These are phyloP conservation scores for Habroteleia sp. DNA, from an alignment of 2,888 invertebrate species.

Conservation along the genomic window DNA sequence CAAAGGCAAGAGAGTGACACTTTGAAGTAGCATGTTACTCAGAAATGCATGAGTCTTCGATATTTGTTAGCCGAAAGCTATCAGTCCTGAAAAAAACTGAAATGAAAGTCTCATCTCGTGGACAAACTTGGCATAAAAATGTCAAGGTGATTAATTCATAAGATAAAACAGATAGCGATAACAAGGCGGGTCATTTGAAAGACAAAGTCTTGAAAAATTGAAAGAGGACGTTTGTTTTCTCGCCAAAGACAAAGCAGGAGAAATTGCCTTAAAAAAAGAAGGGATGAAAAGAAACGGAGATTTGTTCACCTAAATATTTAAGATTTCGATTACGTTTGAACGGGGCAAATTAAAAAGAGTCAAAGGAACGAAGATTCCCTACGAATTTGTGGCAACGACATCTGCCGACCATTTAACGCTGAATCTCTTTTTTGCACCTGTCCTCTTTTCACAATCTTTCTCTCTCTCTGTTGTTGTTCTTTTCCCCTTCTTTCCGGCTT, in stretches of 20 bases:
- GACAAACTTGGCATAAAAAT: neutral
- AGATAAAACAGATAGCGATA: neutral
- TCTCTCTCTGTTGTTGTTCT: neutral
- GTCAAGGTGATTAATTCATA: slow-evolving; percentile 9
- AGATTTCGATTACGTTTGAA: slow-evolving; percentile 20
- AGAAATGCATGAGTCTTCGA: neutral
- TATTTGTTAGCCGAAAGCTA: slow-evolving; percentile 3
- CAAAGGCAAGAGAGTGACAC: neutral
- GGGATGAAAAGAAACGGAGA: neutral
- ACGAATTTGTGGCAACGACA: neutral
- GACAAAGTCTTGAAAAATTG: slow-evolving; percentile 2
- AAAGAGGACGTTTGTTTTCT: neutral
- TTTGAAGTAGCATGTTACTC: neutral
- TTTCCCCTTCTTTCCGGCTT: neutral
- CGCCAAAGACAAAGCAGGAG: neutral
- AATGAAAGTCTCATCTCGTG: neutral
- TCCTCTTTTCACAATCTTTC: neutral
- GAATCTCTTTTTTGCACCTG: neutral
- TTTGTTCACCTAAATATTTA: slow-evolving; percentile 20
- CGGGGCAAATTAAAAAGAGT: slow-evolving; percentile 6
- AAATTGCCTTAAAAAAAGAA: neutral
- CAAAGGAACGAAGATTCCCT: slow-evolving; percentile 2
- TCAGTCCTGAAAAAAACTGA: neutral
- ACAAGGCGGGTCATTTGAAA: slow-evolving; percentile 9
- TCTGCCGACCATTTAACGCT: slow-evolving; percentile 2